A percentile compares a stretch with the other conserved stretches of the same genome.
phyloP scores from a whole-genome alignment of 2,797 vertebrate genomes.

The Eulemur albifrons region DNA sequence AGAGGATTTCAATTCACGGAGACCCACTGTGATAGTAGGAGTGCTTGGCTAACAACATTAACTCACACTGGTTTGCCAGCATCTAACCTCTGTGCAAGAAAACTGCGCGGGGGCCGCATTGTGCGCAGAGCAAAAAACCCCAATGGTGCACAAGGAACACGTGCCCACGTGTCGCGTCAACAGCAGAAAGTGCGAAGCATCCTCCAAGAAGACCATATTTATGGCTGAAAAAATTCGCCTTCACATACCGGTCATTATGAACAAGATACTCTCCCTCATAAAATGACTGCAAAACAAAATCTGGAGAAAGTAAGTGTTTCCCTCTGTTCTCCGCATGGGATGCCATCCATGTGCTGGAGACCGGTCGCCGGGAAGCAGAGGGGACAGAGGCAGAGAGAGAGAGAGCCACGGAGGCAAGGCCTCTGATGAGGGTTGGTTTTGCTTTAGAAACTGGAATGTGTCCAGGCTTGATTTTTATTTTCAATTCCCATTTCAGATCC shows the following conservation, averaged over 20 bases:
- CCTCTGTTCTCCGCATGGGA: constrained; percentile 50
- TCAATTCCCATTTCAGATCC: constrained; percentile 92
- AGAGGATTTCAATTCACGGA: background rate
- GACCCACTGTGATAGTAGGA: background rate
- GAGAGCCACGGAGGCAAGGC: background rate
- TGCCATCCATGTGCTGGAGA: constrained; percentile 46
- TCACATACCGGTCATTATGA: constrained; percentile 70
- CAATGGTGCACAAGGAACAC: background rate
- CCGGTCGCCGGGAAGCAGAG: constrained; percentile 8
- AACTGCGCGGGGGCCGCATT: fast-evolving
- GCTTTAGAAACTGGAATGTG: constrained; percentile 91
- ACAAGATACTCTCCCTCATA: constrained; percentile 74
- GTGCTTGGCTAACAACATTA: background rate
- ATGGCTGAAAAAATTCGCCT: constrained; percentile 67
- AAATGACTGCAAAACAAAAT: constrained; percentile 70
- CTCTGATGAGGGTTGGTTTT: constrained; percentile 82
- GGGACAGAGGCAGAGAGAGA: background rate
- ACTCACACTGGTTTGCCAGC: background rate
- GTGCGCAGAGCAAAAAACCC: background rate
- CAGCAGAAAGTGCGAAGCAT: constrained; percentile 54
- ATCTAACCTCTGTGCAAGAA: background rate
- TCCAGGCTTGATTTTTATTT: constrained; percentile 89
- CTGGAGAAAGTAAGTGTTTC: constrained; percentile 61
- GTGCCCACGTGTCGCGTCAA: background rate
- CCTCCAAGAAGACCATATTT: constrained; percentile 64